Percentiles rank a stretch among this genome's conserved stretches.
Conservation (phyloP, 92 coral and sea anemone genomes). For the Palythoa grandiflora region DNA sequence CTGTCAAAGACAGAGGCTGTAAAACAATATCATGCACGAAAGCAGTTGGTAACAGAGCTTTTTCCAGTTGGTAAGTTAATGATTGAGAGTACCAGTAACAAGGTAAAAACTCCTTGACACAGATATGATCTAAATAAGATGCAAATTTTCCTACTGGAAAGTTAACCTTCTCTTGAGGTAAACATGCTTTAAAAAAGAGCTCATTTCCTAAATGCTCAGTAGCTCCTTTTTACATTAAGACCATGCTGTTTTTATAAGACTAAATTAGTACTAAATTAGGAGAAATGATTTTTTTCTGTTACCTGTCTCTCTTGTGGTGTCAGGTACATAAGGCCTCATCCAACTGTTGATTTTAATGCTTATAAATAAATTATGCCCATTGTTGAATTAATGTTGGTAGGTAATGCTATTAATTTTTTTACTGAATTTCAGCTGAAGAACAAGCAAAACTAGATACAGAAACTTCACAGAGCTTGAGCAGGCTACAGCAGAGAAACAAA, state of each 20-base stretch:
- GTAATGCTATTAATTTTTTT: background rate
- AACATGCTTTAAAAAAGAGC: background rate
- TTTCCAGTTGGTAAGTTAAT: conserved; percentile 52
- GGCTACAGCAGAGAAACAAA: conserved; percentile 1
- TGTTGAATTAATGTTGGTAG: background rate
- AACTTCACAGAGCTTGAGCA: background rate
- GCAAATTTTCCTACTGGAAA: background rate
- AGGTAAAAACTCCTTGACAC: background rate
- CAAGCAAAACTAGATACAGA: background rate
- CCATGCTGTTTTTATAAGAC: too few species aligned
- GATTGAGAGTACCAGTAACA: background rate
- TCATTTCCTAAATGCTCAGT: background rate
- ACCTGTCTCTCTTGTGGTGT: too few species aligned
- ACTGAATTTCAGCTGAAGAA: conserved; percentile 23
- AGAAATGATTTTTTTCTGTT: too few species aligned
- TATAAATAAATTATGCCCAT: background rate
- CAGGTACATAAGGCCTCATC: too few species aligned
- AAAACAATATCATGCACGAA: conserved; percentile 12
- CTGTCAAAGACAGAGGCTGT: conserved; percentile 44
- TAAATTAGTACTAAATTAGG: too few species aligned
- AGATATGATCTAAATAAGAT: background rate
- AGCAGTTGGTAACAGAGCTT: conserved; percentile 46
- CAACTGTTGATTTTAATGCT: too few species aligned
- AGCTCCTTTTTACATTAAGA: background rate
- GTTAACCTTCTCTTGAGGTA: background rate